Base-by-base conservation (phyloP, 2,113 vertebrate genomes). In the Hippotragus niger region DNA sequence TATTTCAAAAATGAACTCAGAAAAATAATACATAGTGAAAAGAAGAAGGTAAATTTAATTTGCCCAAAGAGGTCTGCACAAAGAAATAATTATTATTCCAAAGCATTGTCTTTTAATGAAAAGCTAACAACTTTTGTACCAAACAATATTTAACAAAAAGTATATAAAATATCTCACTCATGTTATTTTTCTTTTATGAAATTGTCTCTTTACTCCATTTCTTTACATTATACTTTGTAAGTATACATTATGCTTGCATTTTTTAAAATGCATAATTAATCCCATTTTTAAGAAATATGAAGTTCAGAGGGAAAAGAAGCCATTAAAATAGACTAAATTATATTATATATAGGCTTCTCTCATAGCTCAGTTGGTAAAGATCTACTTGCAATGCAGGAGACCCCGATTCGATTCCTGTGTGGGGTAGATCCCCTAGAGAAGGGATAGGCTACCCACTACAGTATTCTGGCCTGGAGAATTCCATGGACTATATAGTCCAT, bases 11-110 rank as follows among this genome's bases (percentile, higher is more conserved):
- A 82, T 71, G 4, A 88, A 9, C 25, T 80, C 88, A 78, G 29
- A 93, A 78, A 86, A 95, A 78, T 55, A 90, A 83, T 78, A 36
- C 19, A 91, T 86, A 81, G 27, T 94, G 11, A 76, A 55, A 88
- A 2, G 4, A 64, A 91, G 15, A 12, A 2, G 2, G 3, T 43
- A 97, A 58, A 6, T 74, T 64, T 7, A 84, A 90, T 62, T 62
- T 88, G 15, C 36, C 19, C 50, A 81, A 91, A 21, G 45, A 94
- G 15, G 9, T 60, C 15, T 45, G 11, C 33, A 45, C 11, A 64
- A 25, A 90, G 14, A 94, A 60, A 62, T 67, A 57, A 36, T 71
- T 50, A 81, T 93, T 71, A 91, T 76, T 43, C 10, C 33, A 93
- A 74, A 91, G 1, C 0, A 50, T 88, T 80, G 78, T 93, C 12